A percentile compares a stretch with the other conserved stretches of the same genome.
Evolutionary conservation across 2,113 vertebrate species (phyloP).

Genomic region (Vireo altiloquus): DNA sequence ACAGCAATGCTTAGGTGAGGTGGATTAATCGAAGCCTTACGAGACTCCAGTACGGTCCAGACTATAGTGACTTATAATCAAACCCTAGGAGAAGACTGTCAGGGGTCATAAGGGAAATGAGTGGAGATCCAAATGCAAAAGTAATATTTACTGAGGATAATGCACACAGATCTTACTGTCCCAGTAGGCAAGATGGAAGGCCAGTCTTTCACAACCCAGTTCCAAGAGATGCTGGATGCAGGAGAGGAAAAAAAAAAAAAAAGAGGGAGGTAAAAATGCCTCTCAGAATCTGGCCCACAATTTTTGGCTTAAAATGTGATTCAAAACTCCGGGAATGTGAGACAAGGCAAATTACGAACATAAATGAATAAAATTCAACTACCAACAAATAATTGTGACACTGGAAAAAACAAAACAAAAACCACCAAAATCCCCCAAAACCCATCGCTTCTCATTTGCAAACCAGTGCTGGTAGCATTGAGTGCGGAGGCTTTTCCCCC

Average conservation of each 20-base stretch:
- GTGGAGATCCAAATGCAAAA: constrained; percentile 2
- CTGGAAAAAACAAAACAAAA: fast-evolving
- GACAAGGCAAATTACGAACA: not conserved
- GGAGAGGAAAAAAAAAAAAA: not conserved
- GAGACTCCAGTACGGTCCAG: constrained; percentile 30
- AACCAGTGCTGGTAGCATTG: fast-evolving
- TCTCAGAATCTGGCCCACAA: not conserved
- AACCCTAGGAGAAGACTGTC: constrained; percentile 12
- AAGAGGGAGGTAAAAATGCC: not conserved
- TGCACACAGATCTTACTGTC: not conserved
- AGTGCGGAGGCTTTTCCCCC: not conserved
- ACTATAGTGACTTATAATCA: not conserved
- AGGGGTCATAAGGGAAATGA: constrained; percentile 37
- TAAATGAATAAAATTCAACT: not conserved
- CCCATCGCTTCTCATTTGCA: not conserved
- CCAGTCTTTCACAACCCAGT: not conserved
- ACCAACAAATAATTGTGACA: not conserved
- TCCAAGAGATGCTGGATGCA: not conserved
- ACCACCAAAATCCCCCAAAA: too few species aligned
- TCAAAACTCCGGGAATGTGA: not conserved
- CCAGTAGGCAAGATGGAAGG: constrained; percentile 29
- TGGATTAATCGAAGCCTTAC: constrained; percentile 59
- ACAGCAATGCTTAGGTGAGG: constrained; percentile 48
- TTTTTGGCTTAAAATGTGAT: not conserved
- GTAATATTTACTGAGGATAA: constrained; percentile 36